These are phyloP conservation scores for Drosophila lacicola DNA, from an alignment of 2,888 invertebrate species.

Conservation along the genomic window DNA sequence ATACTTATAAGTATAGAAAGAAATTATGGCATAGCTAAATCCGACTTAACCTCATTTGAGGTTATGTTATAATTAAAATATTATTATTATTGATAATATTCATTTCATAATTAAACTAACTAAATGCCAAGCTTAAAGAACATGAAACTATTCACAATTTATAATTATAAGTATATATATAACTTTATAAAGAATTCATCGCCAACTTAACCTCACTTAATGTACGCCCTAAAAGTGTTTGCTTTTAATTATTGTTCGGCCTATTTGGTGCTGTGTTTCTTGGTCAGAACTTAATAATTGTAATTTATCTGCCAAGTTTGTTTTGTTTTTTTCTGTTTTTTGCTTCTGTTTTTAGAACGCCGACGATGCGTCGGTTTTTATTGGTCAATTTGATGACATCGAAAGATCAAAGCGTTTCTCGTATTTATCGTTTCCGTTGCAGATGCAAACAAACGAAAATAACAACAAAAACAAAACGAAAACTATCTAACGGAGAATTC, in stretches of 20 bases:
- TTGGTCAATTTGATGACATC: constrained; percentile 65
- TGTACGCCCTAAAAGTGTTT: constrained; percentile 1
- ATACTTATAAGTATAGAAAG: too few relatives aligned
- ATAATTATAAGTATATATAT: too few relatives aligned
- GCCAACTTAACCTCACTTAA: constrained; percentile 1
- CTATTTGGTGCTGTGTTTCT: constrained; percentile 5
- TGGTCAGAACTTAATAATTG: constrained; percentile 14
- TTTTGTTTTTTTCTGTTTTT: not conserved
- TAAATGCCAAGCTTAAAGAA: too few relatives aligned
- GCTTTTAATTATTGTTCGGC: constrained; percentile 1
- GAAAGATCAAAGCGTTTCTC: constrained; percentile 58
- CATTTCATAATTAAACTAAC: too few relatives aligned
- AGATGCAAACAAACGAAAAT: constrained; percentile 18
- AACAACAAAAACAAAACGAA: not conserved
- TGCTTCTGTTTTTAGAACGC: constrained; percentile 19
- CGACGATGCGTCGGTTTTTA: constrained; percentile 29
- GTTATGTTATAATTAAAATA: too few relatives aligned
- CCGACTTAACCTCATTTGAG: too few relatives aligned
- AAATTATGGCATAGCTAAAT: too few relatives aligned
- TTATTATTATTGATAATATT: too few relatives aligned
- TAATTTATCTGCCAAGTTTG: constrained; percentile 27
- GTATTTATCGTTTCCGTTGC: constrained; percentile 71
- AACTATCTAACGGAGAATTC: constrained; percentile 6
- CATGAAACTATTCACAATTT: too few relatives aligned
- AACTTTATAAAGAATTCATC: too few relatives aligned